These are phyloP conservation scores for Melipona quadrifasciata DNA, from an alignment of 1,140 invertebrate genomes.

Conservation along the genomic window DNA sequence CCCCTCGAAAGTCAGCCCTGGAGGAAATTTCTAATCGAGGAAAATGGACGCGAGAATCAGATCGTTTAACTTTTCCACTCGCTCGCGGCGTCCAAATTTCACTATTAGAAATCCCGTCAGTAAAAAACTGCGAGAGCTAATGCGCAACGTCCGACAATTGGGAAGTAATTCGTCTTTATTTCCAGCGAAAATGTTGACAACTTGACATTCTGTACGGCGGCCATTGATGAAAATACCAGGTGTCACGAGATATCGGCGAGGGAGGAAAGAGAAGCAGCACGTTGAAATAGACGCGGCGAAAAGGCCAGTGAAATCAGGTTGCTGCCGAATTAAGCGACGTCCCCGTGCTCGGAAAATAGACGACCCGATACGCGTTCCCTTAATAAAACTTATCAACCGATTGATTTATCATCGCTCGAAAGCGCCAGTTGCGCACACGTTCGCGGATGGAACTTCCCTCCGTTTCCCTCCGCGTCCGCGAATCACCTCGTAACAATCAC, in stretches of 20 bases:
- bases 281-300: slow-evolving; percentile 2
- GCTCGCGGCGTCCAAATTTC: too few relatives aligned
- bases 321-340: slow-evolving; percentile 10
- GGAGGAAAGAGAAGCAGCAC: background rate
- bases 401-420: background rate
- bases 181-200: background rate
- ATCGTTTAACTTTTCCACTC: too few relatives aligned
- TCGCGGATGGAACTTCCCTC: background rate
- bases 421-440: background rate
- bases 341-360: slow-evolving; percentile 16
- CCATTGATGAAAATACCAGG: slow-evolving; percentile 6
- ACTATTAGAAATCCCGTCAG: too few relatives aligned
- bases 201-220: background rate
- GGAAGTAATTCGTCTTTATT: background rate
- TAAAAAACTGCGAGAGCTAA: too few relatives aligned
- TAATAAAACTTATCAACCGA: slow-evolving; percentile 22
- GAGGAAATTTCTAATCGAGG: background rate
- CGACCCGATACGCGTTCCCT: slow-evolving; percentile 14
- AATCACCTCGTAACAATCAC: too few relatives aligned
- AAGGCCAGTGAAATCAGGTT: slow-evolving; percentile 24
- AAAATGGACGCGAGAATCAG: background rate
- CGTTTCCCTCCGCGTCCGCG: too few relatives aligned
- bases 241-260: background rate
- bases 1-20: background rate
- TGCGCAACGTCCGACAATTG: background rate